These are phyloP conservation scores for Beris morrisii DNA, from an alignment of 2,888 invertebrate species.

Conservation along the genomic window DNA sequence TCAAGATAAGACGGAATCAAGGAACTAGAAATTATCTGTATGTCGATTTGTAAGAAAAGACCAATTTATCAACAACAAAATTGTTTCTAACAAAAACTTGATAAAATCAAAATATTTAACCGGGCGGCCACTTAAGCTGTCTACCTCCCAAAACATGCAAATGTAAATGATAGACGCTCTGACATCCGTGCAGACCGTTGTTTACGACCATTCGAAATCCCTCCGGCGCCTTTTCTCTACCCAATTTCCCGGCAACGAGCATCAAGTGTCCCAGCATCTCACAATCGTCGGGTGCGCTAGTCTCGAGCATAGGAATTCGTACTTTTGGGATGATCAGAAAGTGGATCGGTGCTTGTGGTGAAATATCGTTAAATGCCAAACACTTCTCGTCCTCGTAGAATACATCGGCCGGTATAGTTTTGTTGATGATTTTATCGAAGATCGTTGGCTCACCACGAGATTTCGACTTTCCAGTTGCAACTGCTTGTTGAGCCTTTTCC, in stretches of 20 bases:
- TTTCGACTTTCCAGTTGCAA: background rate
- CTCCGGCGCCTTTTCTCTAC: constrained; percentile 63
- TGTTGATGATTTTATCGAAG: constrained; percentile 77
- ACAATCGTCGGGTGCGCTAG: constrained; percentile 61
- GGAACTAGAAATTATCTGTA: too few species aligned
- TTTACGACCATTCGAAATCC: constrained; percentile 79
- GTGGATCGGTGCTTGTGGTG: constrained; percentile 81
- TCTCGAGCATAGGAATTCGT: constrained; percentile 66
- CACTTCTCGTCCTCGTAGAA: constrained; percentile 80
- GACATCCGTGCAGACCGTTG: constrained; percentile 78
- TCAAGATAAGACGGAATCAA: too few species aligned
- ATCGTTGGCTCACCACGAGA: constrained; percentile 28
- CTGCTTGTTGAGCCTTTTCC: constrained; percentile 22
- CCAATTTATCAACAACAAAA: too few species aligned
- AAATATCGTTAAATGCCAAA: constrained; percentile 78
- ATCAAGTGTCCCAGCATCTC: constrained; percentile 76
- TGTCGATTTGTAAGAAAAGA: too few species aligned
- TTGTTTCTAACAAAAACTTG: too few species aligned
- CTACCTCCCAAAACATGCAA: constrained; percentile 80
- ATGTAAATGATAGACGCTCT: constrained; percentile 82
- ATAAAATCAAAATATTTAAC: constrained; percentile 7
- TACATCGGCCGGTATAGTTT: constrained; percentile 77
- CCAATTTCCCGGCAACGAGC: constrained; percentile 68
- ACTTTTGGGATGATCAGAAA: constrained; percentile 82
- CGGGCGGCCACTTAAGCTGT: constrained; percentile 54